Evolutionary conservation across 1,140 invertebrate species (phyloP).

Genomic region (Zaprionus capensis): DNA sequence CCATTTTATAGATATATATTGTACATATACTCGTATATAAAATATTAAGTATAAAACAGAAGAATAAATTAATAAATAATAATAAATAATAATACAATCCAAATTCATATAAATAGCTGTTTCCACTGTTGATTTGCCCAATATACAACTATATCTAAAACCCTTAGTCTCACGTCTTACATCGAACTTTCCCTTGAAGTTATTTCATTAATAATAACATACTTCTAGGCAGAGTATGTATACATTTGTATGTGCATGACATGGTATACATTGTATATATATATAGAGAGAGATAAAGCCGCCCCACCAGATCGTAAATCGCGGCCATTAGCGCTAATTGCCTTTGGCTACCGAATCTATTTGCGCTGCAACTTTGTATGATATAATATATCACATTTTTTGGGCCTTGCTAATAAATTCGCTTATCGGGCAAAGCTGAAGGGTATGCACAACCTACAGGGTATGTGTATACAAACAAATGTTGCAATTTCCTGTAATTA

Average conservation of each 20-base stretch:
- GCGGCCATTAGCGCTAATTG: conserved; percentile 4
- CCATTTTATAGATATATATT: too few relatives aligned
- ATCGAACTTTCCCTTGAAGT: too few relatives aligned
- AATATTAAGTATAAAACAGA: too few relatives aligned
- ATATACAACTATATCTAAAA: too few relatives aligned
- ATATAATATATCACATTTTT: conserved; percentile 2
- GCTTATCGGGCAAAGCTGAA: background rate
- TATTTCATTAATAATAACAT: background rate
- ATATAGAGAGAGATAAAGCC: background rate
- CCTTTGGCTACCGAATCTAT: background rate
- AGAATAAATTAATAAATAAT: too few relatives aligned
- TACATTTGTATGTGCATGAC: background rate
- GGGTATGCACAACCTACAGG: background rate
- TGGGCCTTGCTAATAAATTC: background rate
- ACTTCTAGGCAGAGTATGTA: background rate
- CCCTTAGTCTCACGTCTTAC: too few relatives aligned
- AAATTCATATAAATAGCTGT: too few relatives aligned
- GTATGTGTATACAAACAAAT: background rate
- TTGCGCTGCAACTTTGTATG: background rate
- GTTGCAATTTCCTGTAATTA: conserved; percentile 31
- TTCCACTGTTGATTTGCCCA: too few relatives aligned
- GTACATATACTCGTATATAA: too few relatives aligned
- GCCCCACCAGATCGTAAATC: background rate
- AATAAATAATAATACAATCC: too few relatives aligned
- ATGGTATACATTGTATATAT: background rate